These are phyloP conservation scores for Origma solitaria DNA, from an alignment of 2,113 vertebrate genomes.

Conservation along the genomic window DNA sequence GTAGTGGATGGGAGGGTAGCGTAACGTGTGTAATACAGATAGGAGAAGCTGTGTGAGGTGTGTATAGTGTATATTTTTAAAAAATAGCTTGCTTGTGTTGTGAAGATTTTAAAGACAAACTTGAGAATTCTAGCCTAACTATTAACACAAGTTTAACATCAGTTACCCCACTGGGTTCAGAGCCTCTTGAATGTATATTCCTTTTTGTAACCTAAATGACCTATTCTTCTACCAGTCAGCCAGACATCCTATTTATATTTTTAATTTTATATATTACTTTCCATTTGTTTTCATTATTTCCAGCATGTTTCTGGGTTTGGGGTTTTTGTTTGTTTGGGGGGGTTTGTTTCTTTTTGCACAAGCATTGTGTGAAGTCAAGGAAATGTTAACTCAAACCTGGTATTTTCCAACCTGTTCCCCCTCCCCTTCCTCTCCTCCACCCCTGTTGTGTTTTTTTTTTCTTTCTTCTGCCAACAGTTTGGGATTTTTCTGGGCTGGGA, in stretches of 20 bases:
- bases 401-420: slow-evolving; percentile 48
- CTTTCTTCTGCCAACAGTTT: slow-evolving; percentile 45
- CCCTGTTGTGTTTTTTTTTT: not conserved
- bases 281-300: slow-evolving; percentile 64
- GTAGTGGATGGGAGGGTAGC: slow-evolving; percentile 64
- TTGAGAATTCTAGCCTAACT: slow-evolving; percentile 83
- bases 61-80: slow-evolving; percentile 95
- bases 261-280: slow-evolving; percentile 74
- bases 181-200: slow-evolving; percentile 83
- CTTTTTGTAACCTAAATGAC: slow-evolving; percentile 74
- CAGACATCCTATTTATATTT: slow-evolving; percentile 76
- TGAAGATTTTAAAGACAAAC: slow-evolving; percentile 84
- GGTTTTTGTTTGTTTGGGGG: not conserved
- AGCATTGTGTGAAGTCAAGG: slow-evolving; percentile 66
- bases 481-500: slow-evolving; percentile 54
- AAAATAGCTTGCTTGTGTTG: slow-evolving; percentile 84
- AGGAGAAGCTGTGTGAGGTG: slow-evolving; percentile 80
- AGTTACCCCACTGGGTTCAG: slow-evolving; percentile 78
- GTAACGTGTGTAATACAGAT: slow-evolving; percentile 63
- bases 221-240: slow-evolving; percentile 75
- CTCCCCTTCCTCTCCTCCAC: slow-evolving; percentile 36
- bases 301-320: slow-evolving; percentile 65
- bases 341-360: slow-evolving; percentile 55
- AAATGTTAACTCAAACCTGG: slow-evolving; percentile 38
- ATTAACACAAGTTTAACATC: slow-evolving; percentile 78